Conservation (phyloP, 1,140 invertebrate species). For the Maconellicoccus hirsutus region DNA sequence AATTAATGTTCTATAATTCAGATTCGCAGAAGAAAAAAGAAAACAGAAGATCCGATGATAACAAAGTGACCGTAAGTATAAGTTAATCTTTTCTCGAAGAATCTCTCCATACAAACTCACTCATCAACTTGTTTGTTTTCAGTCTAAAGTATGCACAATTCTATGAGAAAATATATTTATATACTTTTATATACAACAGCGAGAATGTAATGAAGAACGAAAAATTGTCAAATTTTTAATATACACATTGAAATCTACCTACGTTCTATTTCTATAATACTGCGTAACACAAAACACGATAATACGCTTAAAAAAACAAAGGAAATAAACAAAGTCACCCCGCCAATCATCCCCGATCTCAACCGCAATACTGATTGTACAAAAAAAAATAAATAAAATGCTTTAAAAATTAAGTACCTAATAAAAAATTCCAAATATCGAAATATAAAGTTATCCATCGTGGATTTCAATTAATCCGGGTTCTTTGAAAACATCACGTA, state of each 20-base stretch:
- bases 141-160: constrained; percentile 1
- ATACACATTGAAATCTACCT: not conserved
- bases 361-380: too few species aligned
- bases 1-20: not conserved
- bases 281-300: too few species aligned
- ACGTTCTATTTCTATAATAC: not conserved
- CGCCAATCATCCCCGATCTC: too few species aligned
- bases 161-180: not conserved
- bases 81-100: too few species aligned
- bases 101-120: too few species aligned
- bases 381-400: too few species aligned
- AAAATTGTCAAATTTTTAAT: not conserved
- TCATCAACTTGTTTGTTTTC: not conserved
- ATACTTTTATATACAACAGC: not conserved
- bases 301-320: too few species aligned
- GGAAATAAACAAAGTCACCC: too few species aligned
- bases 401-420: too few species aligned
- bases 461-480: not conserved
- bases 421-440: too few species aligned
- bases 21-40: not conserved
- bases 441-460: not conserved
- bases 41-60: not conserved
- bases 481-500: not conserved
- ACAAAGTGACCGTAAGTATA: not conserved
- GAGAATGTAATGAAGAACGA: not conserved